Percentiles rank a stretch among this genome's conserved stretches.
Conservation (phyloP, 1,140 invertebrate genomes). For the Eurytemora carolleeae region DNA sequence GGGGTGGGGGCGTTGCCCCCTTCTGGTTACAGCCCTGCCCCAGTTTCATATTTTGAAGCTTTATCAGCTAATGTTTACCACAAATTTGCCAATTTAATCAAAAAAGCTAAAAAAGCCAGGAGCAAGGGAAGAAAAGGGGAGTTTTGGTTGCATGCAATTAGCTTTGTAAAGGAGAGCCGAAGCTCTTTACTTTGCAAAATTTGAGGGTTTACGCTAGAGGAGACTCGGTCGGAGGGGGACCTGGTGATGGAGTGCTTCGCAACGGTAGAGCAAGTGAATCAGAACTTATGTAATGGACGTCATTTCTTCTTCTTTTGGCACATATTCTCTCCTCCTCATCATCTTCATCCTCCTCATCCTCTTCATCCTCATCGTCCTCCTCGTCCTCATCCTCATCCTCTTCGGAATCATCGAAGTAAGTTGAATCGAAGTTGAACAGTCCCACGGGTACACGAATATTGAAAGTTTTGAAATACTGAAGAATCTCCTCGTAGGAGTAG, state of each 20-base stretch:
- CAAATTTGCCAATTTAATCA: too few species aligned
- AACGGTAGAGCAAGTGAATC: too few species aligned
- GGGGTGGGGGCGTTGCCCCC: too few species aligned
- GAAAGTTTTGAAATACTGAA: background rate
- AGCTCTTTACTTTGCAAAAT: background rate
- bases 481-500: background rate
- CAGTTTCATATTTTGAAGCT: too few species aligned
- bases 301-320: background rate
- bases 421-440: background rate
- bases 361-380: background rate
- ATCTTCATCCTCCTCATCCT: background rate
- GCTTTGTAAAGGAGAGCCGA: background rate
- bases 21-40: too few species aligned
- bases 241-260: too few species aligned
- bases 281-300: too few species aligned
- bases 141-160: background rate
- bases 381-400: background rate
- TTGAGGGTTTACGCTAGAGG: background rate
- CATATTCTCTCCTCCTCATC: background rate
- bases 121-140: too few species aligned
- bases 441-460: background rate
- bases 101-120: too few species aligned
- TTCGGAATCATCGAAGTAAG: background rate
- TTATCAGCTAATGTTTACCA: too few species aligned
- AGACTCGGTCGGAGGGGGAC: background rate